These are phyloP conservation scores for Cariama cristata DNA, from an alignment of 2,113 vertebrate genomes.

Conservation along the genomic window DNA sequence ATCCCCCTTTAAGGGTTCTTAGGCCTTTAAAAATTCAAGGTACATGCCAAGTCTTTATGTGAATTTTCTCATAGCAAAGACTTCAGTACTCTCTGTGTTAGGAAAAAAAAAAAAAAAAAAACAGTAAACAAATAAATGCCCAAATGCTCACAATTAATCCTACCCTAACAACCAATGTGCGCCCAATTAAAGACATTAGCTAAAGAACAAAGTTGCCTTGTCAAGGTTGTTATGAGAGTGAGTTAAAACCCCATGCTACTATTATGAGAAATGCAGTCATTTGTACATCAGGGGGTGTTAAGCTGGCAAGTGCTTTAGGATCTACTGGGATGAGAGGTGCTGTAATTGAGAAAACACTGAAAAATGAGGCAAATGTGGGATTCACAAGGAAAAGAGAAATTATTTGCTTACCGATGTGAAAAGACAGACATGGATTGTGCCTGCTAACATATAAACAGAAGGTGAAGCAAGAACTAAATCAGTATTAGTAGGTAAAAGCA, in stretches of 20 bases:
- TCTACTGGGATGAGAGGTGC: neutral
- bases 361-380: conserved; percentile 10
- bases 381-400: neutral
- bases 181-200: conserved; percentile 8
- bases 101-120: neutral
- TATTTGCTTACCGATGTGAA: neutral
- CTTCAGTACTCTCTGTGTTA: conserved; percentile 5
- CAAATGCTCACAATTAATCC: conserved; percentile 39
- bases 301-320: conserved; percentile 27
- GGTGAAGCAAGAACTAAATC: neutral
- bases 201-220: conserved; percentile 28
- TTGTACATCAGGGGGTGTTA: conserved; percentile 4
- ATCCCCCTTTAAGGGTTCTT: neutral
- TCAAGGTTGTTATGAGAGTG: neutral
- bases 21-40: neutral
- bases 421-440: neutral
- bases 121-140: conserved; percentile 23
- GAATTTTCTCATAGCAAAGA: conserved; percentile 42
- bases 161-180: conserved; percentile 1
- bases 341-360: conserved; percentile 2
- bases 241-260: conserved; percentile 2
- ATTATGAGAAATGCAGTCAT: conserved; percentile 17
- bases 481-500: rapidly evolving
- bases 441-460: neutral
- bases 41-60: neutral